Evolutionary conservation across 2,797 vertebrate genomes (phyloP), one percentile per base, ranked within the genome.

Genomic region (Myripristis murdjan): DNA sequence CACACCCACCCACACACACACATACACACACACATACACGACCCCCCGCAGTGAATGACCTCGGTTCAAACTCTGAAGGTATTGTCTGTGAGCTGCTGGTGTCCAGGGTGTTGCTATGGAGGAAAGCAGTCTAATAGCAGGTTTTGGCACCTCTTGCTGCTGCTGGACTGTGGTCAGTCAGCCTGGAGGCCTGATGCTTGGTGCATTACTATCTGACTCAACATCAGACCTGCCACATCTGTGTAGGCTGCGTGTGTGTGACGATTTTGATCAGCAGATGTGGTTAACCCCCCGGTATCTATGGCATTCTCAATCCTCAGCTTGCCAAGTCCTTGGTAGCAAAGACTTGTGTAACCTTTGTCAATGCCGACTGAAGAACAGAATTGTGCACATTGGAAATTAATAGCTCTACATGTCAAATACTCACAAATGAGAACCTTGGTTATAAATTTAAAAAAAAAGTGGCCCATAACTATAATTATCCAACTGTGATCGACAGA

Each of bases 51-150:
- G 83, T 85, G 79, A 70, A 70, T 89, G 90, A 89, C 92, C 88
- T 90, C 88, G 66, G 83, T 63, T 77, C 75, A 84, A 67, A 83
- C 87, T 83, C 79, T 14, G 51, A 10, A 52, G 75, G 79, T 79
- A 75, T 90, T 91, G 89, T 91, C 66, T 88, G 79, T 41, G 75
- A 75, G 87, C 86, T 88, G 77, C 84, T 59, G 67, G 52, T 87
- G 70, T 77, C 81, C 69, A 31, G 76, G 69, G 82, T 91, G 91
- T 92, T 92, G 90, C 91, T 89, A 89, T 90, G 91, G 89, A 81
- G 78, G 73, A 81, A 26, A 72, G 73, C 76, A 70, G 82, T 68
- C 63, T 63, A 35, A 48, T 64, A 33, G 67, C 70, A 75, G 82
- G 71, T 82, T 87, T 89, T 76, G 79, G 85, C 85, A 84, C 79